These are phyloP conservation scores for Polymixis lichenea DNA, from an alignment of 2,888 invertebrate species.

Conservation along the genomic window DNA sequence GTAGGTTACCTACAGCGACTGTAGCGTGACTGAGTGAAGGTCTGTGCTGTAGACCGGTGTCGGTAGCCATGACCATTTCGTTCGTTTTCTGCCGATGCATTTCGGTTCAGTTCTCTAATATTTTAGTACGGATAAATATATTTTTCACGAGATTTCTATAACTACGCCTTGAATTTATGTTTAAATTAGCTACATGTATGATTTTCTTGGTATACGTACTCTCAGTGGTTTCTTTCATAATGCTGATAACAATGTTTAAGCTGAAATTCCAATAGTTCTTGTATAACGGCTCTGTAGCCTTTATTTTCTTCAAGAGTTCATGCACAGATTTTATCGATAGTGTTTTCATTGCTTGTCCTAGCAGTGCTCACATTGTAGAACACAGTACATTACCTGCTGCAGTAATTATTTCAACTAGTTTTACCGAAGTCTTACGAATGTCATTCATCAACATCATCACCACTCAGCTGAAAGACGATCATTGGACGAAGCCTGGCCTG, in stretches of 20 bases:
- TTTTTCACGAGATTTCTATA: not conserved
- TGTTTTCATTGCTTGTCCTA: not conserved
- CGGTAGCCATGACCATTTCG: not conserved
- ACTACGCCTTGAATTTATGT: slow-evolving; percentile 13
- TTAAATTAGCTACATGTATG: slow-evolving; percentile 5
- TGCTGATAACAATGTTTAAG: slow-evolving; percentile 1
- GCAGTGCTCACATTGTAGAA: not conserved
- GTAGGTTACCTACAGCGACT: not conserved
- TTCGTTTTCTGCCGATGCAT: not conserved
- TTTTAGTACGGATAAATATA: not conserved
- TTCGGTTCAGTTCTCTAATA: slow-evolving; percentile 3
- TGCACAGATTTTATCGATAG: not conserved
- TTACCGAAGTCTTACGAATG: not conserved
- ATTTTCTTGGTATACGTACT: not conserved
- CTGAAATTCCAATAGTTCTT: not conserved
- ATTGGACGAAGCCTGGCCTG: too few relatives aligned
- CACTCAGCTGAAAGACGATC: not conserved
- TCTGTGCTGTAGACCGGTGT: not conserved
- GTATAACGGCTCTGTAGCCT: too few relatives aligned
- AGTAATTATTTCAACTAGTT: not conserved
- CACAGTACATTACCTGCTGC: not conserved
- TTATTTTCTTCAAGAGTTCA: too few relatives aligned
- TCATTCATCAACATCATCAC: not conserved
- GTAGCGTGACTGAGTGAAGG: slow-evolving; percentile 40
- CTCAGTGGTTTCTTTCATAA: slow-evolving; percentile 11